phyloP scores from a whole-genome alignment of 2,113 vertebrate genomes.

The Carassius carassius region DNA sequence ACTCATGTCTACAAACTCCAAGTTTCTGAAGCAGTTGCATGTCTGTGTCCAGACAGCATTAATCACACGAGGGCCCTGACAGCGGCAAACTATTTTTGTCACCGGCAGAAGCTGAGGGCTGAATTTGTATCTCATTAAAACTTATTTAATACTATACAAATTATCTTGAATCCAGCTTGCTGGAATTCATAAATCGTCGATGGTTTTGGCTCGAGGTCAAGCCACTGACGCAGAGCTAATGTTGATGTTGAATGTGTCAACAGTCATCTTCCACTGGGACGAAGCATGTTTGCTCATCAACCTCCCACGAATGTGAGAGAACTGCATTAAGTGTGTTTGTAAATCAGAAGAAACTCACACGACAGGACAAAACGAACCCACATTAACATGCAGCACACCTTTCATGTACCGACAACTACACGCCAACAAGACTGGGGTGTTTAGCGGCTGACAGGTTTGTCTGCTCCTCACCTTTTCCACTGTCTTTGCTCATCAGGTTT shows the following conservation, averaged over 20 bases:
- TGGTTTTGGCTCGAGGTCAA: constrained; percentile 28
- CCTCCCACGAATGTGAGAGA: background rate
- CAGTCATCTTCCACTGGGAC: background rate
- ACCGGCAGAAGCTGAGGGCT: background rate
- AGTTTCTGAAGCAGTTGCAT: background rate
- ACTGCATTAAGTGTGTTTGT: background rate
- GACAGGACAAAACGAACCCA: background rate
- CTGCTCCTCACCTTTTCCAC: constrained; percentile 48
- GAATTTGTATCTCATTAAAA: constrained; percentile 23
- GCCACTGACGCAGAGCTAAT: background rate
- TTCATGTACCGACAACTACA: constrained; percentile 6
- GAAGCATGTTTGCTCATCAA: background rate
- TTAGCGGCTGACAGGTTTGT: constrained; percentile 24
- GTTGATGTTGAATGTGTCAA: constrained; percentile 2
- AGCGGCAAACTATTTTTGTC: constrained; percentile 26
- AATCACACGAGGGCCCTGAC: constrained; percentile 11
- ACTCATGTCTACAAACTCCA: background rate
- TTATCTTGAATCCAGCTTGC: background rate
- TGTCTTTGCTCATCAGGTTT: constrained; percentile 35
- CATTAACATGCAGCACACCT: background rate
- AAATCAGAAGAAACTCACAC: background rate
- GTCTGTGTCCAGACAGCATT: constrained; percentile 22
- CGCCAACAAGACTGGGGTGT: background rate
- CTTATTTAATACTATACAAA: constrained; percentile 7
- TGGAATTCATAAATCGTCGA: constrained; percentile 14